Evolutionary conservation across 2,113 vertebrate species (phyloP), one percentile per base, ranked within the genome.

Genomic region (Eubucco bourcierii): DNA sequence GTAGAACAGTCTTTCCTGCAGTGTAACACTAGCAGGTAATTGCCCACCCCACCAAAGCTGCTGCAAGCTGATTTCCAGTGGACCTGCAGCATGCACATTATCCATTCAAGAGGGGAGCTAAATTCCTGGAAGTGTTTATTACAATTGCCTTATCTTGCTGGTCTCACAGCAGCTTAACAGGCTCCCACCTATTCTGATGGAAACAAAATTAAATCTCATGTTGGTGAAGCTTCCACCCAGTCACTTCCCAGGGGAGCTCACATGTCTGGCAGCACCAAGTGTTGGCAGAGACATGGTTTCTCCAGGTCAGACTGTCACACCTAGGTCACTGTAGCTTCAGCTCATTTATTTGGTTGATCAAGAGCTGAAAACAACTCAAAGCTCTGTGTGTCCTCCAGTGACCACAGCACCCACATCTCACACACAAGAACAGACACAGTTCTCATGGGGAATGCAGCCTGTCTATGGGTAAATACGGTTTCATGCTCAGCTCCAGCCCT

Each of bases 81-180:
- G 37, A 55, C 7, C 47, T 20, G 12, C 27, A 58, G 37, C 4
- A 0, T 12, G 14, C 4, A 2, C 25, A 17, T 66, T 70, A 78
- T 8, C 87, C 66, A 74, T 63, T 52, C 75, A 41, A 63, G 67
- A 73, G 19, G 58, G 74, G 28, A 47, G n/a, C 71, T 71, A 37
- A 79, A 61, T 90, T 95, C 90, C 80, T 92, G 66, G 75, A 87
- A 92, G n/a, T 46, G 83, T 59, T 88, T 88, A 71, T 90, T 58
- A 27, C 4, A 4, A 85, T 59, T 47, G 67, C 59, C 44, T 80
- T n/a, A 29, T 60, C 74, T 52, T 66, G 23, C 37, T 1, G 0
- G 52, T 59, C 71, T 74, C 11, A 0, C 20, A 1, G 1, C 44
- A 34, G 66, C 60, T 56, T 72, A 84, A 56, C 79, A 77, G 37